These are phyloP conservation scores for Pharmacophagus antenor DNA, from an alignment of 2,888 invertebrate species.

Conservation along the genomic window DNA sequence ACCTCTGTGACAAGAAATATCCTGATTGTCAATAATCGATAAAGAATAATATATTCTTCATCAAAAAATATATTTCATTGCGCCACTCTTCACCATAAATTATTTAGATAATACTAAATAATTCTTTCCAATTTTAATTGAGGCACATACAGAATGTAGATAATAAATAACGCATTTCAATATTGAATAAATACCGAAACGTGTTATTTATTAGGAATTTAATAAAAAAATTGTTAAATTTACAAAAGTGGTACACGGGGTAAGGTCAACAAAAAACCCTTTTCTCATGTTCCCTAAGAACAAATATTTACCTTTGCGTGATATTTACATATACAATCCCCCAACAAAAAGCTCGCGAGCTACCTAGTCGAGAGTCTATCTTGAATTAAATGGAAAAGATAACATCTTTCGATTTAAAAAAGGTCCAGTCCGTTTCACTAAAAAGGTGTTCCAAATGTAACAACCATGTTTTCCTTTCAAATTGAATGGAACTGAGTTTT, in stretches of 20 bases:
- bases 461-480: constrained; percentile 30
- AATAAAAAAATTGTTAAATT: neutral
- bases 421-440: constrained; percentile 27
- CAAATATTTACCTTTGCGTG: constrained; percentile 15
- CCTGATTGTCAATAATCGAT: too few species aligned
- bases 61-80: too few species aligned
- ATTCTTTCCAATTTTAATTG: too few species aligned
- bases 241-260: neutral
- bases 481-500: constrained; percentile 29
- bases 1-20: too few species aligned
- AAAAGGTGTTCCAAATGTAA: constrained; percentile 31
- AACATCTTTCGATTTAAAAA: constrained; percentile 31
- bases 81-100: too few species aligned
- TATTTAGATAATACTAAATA: too few species aligned
- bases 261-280: constrained; percentile 4
- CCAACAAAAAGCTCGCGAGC: constrained; percentile 11
- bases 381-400: constrained; percentile 28
- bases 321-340: constrained; percentile 15
- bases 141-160: too few species aligned
- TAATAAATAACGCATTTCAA: neutral
- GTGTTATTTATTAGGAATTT: neutral
- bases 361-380: constrained; percentile 19
- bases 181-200: neutral
- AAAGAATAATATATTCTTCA: too few species aligned
- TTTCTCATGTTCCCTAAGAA: constrained; percentile 8